Evolutionary conservation across 2,113 vertebrate genomes (phyloP).

Genomic region (Tympanuchus pallidicinctus): DNA sequence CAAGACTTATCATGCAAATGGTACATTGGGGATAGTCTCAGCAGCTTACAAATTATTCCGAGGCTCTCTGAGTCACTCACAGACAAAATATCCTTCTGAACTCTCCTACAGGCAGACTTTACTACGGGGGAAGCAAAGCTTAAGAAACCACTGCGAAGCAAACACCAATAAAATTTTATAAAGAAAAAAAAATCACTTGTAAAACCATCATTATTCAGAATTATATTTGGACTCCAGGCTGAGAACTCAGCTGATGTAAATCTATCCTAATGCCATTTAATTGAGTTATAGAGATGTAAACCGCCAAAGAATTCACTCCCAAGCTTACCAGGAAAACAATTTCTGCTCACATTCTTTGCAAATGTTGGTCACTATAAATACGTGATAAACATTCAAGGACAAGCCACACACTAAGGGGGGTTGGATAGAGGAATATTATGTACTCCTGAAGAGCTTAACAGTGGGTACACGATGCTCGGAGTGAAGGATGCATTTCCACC

Average conservation of each 20-base stretch:
- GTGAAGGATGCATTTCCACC: not conserved
- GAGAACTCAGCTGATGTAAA: constrained; percentile 50
- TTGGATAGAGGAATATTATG: not conserved
- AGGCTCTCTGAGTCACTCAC: not conserved
- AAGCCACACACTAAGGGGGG: not conserved
- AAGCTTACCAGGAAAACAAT: constrained; percentile 35
- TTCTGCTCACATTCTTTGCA: not conserved
- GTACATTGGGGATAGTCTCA: not conserved
- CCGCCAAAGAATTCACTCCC: not conserved
- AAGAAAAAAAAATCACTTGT: constrained; percentile 45
- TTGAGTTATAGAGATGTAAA: constrained; percentile 53
- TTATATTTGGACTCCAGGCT: not conserved
- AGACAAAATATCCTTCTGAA: not conserved
- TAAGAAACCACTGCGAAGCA: constrained; percentile 24
- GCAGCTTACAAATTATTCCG: constrained; percentile 30
- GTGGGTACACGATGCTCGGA: not conserved
- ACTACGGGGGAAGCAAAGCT: constrained; percentile 3
- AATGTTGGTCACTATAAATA: constrained; percentile 41
- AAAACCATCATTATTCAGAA: constrained; percentile 38
- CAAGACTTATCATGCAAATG: not conserved
- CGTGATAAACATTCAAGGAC: not conserved
- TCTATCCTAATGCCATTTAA: constrained; percentile 60
- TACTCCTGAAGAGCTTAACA: not conserved
- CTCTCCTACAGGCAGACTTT: not conserved
- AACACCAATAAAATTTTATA: constrained; percentile 12